A percentile compares a stretch with the other conserved stretches of the same genome.
These are phyloP conservation scores for Acheta domesticus DNA, from an alignment of 2,888 invertebrate species.

Conservation along the genomic window DNA sequence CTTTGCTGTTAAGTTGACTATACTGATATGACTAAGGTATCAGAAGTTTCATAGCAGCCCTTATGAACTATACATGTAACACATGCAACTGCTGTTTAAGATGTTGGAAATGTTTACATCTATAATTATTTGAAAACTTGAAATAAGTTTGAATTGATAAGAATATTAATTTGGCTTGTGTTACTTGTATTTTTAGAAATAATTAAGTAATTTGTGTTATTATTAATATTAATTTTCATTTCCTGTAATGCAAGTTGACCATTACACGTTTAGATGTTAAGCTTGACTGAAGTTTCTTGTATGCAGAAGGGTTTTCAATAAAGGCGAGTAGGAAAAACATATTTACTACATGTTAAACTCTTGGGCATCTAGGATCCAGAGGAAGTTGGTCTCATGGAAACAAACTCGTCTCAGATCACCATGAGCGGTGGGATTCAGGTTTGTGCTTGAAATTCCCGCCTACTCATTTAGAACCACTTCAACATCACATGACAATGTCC, in stretches of 20 bases:
- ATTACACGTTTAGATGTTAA: neutral
- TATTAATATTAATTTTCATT: neutral
- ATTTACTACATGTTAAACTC: conserved; percentile 31
- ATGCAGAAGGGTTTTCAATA: neutral
- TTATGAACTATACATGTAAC: neutral
- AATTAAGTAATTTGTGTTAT: conserved; percentile 20
- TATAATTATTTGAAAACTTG: neutral
- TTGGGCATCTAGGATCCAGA: conserved; percentile 31
- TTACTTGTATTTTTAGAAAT: neutral
- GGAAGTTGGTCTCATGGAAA: conserved; percentile 30
- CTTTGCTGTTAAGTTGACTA: conserved; percentile 35
- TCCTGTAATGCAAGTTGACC: neutral
- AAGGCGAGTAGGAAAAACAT: neutral
- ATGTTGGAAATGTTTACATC: neutral
- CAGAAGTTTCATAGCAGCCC: conserved; percentile 6
- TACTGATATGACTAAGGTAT: neutral
- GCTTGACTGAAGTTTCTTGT: neutral
- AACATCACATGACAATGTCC: neutral
- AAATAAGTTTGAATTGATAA: too few species aligned
- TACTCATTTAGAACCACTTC: conserved; percentile 20
- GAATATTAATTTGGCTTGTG: neutral
- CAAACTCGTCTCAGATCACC: conserved; percentile 27
- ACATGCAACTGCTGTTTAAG: neutral
- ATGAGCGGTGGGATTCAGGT: conserved; percentile 33
- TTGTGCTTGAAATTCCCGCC: conserved; percentile 32